These are phyloP conservation scores for Myotis lucifugus DNA, from an alignment of 2,113 vertebrate species.

Conservation along the genomic window DNA sequence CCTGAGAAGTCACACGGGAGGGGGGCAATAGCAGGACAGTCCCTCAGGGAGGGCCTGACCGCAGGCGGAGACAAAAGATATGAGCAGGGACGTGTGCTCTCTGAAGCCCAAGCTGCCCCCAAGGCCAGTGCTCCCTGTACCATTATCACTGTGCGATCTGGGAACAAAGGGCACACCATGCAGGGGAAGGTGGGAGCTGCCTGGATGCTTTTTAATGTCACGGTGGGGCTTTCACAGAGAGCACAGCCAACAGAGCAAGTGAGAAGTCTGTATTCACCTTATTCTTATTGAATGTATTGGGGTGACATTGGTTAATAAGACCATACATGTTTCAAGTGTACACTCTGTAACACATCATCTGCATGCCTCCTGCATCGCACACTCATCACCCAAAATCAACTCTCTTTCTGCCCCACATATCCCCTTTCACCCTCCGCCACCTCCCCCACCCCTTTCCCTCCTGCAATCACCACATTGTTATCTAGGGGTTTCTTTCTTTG, in stretches of 20 bases:
- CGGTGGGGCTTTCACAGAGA: neutral
- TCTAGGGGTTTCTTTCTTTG: neutral
- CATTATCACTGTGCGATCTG: neutral
- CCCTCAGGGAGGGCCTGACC: neutral
- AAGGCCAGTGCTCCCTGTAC: accelerated
- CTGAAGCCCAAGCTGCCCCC: neutral
- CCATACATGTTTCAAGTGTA: neutral
- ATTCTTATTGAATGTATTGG: neutral
- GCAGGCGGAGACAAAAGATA: neutral
- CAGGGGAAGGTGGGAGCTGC: neutral
- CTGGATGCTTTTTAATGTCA: too few relatives aligned
- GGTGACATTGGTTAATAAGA: neutral
- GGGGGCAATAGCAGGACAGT: accelerated
- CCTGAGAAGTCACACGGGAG: accelerated
- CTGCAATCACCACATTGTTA: neutral
- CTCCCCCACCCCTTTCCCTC: neutral
- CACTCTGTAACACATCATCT: neutral
- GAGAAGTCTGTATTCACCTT: neutral
- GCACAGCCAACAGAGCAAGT: neutral
- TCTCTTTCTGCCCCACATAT: neutral
- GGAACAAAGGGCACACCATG: neutral
- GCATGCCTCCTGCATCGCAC: neutral
- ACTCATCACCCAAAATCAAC: neutral
- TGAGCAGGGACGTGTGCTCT: neutral
- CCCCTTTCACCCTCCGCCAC: neutral